A percentile compares a stretch with the other conserved stretches of the same genome.
phyloP scores from a whole-genome alignment of 2,888 invertebrate species.

The Endotricha flammealis region DNA sequence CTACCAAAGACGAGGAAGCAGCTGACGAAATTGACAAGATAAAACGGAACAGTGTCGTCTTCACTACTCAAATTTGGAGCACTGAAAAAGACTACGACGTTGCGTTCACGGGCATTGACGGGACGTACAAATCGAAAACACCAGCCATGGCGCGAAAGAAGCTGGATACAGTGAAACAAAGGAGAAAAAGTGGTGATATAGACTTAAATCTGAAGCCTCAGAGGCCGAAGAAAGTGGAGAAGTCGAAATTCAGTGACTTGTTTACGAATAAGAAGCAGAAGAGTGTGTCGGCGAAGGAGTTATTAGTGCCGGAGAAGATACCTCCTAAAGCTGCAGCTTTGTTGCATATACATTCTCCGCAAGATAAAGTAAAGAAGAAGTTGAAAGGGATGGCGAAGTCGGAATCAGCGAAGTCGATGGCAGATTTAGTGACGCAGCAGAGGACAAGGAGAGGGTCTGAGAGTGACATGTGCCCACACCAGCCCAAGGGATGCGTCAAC shows the following conservation, averaged over 20 bases:
- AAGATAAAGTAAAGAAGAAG: conserved; percentile 55
- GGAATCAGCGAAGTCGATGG: conserved; percentile 58
- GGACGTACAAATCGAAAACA: conserved; percentile 67
- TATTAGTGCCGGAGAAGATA: conserved; percentile 69
- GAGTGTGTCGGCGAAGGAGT: conserved; percentile 61
- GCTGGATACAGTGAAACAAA: conserved; percentile 46
- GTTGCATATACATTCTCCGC: conserved; percentile 76
- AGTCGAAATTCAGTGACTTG: conserved; percentile 66
- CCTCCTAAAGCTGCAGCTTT: conserved; percentile 81
- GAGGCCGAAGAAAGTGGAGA: conserved; percentile 57
- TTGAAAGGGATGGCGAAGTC: conserved; percentile 60
- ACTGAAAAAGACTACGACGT: conserved; percentile 61
- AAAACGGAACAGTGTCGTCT: conserved; percentile 56
- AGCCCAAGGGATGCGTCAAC: conserved; percentile 60
- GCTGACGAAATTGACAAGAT: conserved; percentile 49
- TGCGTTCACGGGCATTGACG: conserved; percentile 65
- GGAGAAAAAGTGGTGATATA: conserved; percentile 64
- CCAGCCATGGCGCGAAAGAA: conserved; percentile 67
- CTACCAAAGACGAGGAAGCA: conserved; percentile 58
- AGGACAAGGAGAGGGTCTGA: conserved; percentile 66
- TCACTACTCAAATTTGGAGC: conserved; percentile 59
- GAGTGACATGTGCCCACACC: conserved; percentile 56
- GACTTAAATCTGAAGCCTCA: conserved; percentile 63
- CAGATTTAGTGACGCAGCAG: conserved; percentile 42
- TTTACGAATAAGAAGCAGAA: conserved; percentile 70